phyloP scores from a whole-genome alignment of 2,888 invertebrate genomes.

The Miltochrista miniata region DNA sequence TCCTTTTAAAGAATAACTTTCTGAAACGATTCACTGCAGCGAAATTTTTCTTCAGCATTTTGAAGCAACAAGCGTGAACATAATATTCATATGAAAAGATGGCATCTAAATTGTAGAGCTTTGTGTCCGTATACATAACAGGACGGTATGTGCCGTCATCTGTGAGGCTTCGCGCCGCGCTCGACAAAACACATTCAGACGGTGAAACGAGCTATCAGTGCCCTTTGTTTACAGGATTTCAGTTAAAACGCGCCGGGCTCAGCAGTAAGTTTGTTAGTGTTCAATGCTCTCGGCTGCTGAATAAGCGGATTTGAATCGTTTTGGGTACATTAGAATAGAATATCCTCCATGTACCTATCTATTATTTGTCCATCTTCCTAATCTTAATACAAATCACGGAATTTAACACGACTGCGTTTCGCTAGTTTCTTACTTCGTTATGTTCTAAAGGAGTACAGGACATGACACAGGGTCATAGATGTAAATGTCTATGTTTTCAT shows the following conservation, averaged over 20 bases:
- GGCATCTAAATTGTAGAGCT: too few species aligned
- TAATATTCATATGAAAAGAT: neutral
- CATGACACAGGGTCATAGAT: neutral
- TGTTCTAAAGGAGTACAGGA: too few species aligned
- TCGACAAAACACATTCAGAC: neutral
- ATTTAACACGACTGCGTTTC: too few species aligned
- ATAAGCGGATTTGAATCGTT: conserved; percentile 1
- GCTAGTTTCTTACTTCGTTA: too few species aligned
- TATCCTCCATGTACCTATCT: neutral
- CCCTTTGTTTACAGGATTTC: conserved; percentile 12
- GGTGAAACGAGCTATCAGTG: conserved; percentile 1
- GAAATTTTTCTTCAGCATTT: neutral
- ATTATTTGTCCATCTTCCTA: too few species aligned
- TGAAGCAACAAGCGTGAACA: neutral
- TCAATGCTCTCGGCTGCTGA: conserved; percentile 1
- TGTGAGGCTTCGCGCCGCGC: too few species aligned
- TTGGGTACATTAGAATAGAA: conserved; percentile 1
- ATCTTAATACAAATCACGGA: too few species aligned
- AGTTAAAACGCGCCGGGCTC: conserved; percentile 6
- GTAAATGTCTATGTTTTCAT: too few species aligned
- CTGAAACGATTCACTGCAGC: too few species aligned
- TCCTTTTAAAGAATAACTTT: too few species aligned
- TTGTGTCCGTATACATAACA: too few species aligned
- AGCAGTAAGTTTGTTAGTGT: conserved; percentile 4
- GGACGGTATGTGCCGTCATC: too few species aligned